Percentiles rank a stretch among this genome's conserved stretches.
Conservation (phyloP, 2,797 vertebrate species). For the Masticophis lateralis region DNA sequence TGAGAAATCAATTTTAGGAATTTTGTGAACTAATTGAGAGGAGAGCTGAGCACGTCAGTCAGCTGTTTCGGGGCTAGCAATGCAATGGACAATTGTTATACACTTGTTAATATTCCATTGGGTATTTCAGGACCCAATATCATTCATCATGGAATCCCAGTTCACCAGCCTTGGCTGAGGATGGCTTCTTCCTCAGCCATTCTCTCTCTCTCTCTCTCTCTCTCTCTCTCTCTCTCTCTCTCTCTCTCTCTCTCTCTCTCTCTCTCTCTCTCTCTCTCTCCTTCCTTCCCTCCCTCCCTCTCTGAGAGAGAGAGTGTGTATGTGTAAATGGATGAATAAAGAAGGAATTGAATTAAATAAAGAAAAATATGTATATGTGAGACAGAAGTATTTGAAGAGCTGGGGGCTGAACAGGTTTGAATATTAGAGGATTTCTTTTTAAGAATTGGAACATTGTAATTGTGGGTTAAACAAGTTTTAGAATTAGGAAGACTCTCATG, state of each 20-base stretch:
- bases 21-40: neutral
- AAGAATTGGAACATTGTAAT: neutral
- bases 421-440: neutral
- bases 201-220: no score
- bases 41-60: neutral
- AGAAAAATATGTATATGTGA: neutral
- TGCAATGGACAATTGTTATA: neutral
- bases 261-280: no score
- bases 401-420: neutral
- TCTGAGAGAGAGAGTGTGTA: neutral
- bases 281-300: no score
- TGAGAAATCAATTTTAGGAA: neutral
- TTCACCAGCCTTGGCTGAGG: neutral
- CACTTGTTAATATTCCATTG: neutral
- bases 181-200: neutral
- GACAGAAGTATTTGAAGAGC: neutral
- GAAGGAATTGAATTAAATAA: neutral
- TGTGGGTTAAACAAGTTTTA: neutral
- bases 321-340: neutral
- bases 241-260: neutral
- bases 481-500: neutral
- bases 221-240: neutral
- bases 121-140: neutral
- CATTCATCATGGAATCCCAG: neutral
- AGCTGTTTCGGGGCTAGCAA: neutral